phyloP scores from a whole-genome alignment of 2,113 vertebrate species.

The Lepus europaeus region DNA sequence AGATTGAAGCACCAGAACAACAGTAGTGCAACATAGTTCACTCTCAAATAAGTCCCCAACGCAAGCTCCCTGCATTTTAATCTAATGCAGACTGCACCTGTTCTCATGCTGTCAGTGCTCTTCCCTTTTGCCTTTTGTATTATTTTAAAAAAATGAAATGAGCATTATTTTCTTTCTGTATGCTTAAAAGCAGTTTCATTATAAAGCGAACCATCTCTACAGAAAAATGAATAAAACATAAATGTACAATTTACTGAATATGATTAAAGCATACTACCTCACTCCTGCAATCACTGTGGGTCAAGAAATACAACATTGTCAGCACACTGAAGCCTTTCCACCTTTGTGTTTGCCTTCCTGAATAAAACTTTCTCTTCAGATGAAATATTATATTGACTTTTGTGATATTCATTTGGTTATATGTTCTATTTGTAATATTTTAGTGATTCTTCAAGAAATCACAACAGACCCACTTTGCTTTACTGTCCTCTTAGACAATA shows the following conservation, averaged over 20 bases:
- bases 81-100: not conserved
- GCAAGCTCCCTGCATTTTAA: not conserved
- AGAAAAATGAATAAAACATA: not conserved
- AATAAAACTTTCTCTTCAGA: not conserved
- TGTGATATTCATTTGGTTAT: not conserved
- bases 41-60: not conserved
- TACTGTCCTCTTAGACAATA: not conserved
- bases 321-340: not conserved
- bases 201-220: not conserved
- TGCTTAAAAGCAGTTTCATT: not conserved
- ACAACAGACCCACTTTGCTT: not conserved
- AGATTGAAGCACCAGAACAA: constrained; percentile 13
- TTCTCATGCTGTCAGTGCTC: not conserved
- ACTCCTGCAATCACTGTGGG: not conserved
- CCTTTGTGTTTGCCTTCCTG: not conserved
- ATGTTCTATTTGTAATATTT: constrained; percentile 1
- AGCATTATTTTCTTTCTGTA: constrained; percentile 26
- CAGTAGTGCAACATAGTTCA: not conserved
- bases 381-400: not conserved
- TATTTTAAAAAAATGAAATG: constrained; percentile 18
- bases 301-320: not conserved
- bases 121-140: not conserved
- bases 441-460: not conserved
- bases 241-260: not conserved
- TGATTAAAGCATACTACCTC: not conserved